These are phyloP conservation scores for Notarius quadriscutis DNA, from an alignment of 2,113 vertebrate species.

Conservation along the genomic window DNA sequence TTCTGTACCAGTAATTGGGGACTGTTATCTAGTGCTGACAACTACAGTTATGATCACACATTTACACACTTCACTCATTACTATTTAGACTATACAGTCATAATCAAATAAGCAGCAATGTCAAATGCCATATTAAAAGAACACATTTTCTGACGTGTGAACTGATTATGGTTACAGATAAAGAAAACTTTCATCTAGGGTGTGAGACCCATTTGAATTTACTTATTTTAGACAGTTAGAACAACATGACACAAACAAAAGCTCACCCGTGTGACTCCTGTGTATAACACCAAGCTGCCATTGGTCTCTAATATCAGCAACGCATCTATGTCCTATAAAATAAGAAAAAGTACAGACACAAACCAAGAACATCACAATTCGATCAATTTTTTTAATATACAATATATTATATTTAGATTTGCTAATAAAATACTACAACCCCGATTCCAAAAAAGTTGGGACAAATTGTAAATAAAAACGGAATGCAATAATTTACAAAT, in stretches of 20 bases:
- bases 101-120: background rate
- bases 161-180: background rate
- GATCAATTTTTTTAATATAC: background rate
- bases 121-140: background rate
- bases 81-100: background rate
- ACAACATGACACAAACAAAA: background rate
- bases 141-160: background rate
- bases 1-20: slow-evolving; percentile 8
- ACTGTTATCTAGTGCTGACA: background rate
- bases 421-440: background rate
- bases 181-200: background rate
- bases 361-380: background rate
- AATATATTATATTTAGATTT: background rate
- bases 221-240: background rate
- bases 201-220: background rate
- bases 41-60: background rate
- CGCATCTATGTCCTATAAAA: slow-evolving; percentile 79
- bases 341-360: background rate
- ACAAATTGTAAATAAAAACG: no score
- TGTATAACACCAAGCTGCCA: slow-evolving; percentile 92
- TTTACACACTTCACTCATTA: background rate
- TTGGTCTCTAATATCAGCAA: slow-evolving; percentile 89
- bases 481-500: no score
- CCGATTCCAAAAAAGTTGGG: no score
- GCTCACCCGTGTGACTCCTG: slow-evolving; percentile 85